Base-by-base conservation (phyloP, 1,140 invertebrate genomes). In the Sinella curviseta region DNA sequence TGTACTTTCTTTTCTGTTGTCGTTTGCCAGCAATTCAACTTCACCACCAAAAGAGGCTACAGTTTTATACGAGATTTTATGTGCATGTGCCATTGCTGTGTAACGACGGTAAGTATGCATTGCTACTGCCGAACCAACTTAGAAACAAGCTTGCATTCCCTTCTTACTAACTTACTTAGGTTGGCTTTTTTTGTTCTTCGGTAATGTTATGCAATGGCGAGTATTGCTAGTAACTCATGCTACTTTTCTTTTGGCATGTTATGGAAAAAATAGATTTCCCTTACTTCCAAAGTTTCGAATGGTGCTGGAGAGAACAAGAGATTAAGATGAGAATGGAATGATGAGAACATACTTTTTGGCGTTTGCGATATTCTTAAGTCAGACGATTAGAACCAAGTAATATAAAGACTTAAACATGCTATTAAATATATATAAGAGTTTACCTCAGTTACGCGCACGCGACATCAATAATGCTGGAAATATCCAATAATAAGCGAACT, bases 21-120 rank as follows among this genome's bases (percentile, higher is more conserved):
- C 65, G 65, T n/a, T 70, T 70, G 65, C 65, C 65, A 70, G 65
- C 65, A 33, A 70, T 33, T 70, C 65, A 31, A 33, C 65, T 70
- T 60, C 31, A 65, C 57, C 8, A 48, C 39, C 20, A 20, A n/a
- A 48, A 20, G 39, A 48, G 8, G 20, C 20, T 20, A 48, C 20
- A 8, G 39, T 48, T 48, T 48, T 48, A 20, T 48, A 48, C 20
- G 39, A 48, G 39, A 48, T n/a, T n/a, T n/a, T n/a, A n/a, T n/a
- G n/a, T n/a, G n/a, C n/a, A n/a, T n/a, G n/a, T n/a, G n/a, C n/a
- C n/a, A n/a, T n/a, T n/a, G n/a, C n/a, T n/a, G n/a, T n/a, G n/a
- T n/a, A n/a, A n/a, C n/a, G n/a, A n/a, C n/a, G n/a, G n/a, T n/a
- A n/a, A n/a, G n/a, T n/a, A n/a, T n/a, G n/a, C n/a, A n/a, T n/a